Percentiles rank a stretch among this genome's conserved stretches.
Evolutionary conservation across 2,888 invertebrate species (phyloP).

Genomic region (Mesorhabditis sp.): DNA sequence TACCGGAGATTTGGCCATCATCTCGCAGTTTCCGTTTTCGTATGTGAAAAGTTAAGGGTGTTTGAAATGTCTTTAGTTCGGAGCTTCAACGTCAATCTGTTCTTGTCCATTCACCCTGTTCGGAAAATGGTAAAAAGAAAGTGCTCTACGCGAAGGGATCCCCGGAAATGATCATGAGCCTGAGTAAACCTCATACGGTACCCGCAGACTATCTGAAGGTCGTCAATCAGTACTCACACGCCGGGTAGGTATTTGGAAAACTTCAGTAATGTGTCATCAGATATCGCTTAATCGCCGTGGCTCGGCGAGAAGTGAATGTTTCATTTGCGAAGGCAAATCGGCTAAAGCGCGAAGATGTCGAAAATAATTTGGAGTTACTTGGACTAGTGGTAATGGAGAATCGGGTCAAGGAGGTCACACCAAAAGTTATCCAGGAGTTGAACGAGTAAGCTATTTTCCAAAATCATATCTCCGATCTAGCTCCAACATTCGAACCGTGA

Average conservation of each 20-base stretch:
- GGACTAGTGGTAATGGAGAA: conserved; percentile 90
- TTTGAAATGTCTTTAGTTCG: conserved; percentile 60
- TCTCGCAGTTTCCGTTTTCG: conserved; percentile 63
- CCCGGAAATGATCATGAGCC: conserved; percentile 57
- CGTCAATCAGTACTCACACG: conserved; percentile 62
- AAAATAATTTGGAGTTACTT: conserved; percentile 71
- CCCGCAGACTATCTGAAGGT: conserved; percentile 60
- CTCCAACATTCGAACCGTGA: conserved; percentile 74
- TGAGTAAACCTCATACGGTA: conserved; percentile 63
- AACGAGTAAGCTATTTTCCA: conserved; percentile 26
- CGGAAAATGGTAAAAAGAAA: conserved; percentile 37
- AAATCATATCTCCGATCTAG: conserved; percentile 52
- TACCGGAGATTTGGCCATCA: conserved; percentile 58
- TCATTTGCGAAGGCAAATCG: conserved; percentile 56
- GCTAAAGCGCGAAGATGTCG: conserved; percentile 30
- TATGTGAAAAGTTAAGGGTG: conserved; percentile 6
- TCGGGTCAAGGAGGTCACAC: conserved; percentile 67
- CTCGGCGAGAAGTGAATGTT: conserved; percentile 59
- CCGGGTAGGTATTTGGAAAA: conserved; percentile 36
- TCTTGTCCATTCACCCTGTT: conserved; percentile 55
- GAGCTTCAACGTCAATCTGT: conserved; percentile 65
- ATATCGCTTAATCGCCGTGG: conserved; percentile 64
- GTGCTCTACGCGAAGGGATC: conserved; percentile 62
- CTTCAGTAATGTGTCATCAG: conserved; percentile 12
- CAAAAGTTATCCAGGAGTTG: conserved; percentile 59